Conservation (phyloP, 1,140 invertebrate species). For the Orius laevigatus region DNA sequence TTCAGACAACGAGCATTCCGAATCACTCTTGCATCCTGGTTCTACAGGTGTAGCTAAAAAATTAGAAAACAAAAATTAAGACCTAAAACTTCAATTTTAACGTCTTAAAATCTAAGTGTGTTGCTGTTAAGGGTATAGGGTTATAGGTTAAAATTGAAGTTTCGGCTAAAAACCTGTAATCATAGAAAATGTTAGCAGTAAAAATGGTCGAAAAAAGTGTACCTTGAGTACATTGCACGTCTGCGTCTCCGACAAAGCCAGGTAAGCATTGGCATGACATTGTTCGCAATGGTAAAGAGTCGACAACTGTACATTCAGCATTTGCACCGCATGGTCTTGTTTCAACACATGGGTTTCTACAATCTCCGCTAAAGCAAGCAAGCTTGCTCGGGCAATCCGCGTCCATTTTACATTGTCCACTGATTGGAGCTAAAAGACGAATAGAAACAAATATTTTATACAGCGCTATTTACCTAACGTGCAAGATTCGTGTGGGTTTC, state of each 20-base stretch:
- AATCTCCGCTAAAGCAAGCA: constrained; percentile 63
- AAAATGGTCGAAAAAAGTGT: constrained; percentile 18
- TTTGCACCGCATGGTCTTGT: constrained; percentile 62
- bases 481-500: constrained; percentile 56
- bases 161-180: constrained; percentile 9
- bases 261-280: constrained; percentile 72
- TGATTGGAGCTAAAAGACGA: constrained; percentile 30
- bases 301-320: constrained; percentile 63
- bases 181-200: constrained; percentile 11
- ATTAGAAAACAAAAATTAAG: neutral
- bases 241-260: constrained; percentile 67
- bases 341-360: constrained; percentile 64
- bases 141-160: neutral
- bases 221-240: constrained; percentile 62
- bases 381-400: constrained; percentile 68
- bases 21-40: constrained; percentile 48
- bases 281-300: constrained; percentile 68
- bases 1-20: constrained; percentile 52
- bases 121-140: constrained; percentile 3
- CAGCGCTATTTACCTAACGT: constrained; percentile 31
- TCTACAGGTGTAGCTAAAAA: constrained; percentile 30
- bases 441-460: neutral
- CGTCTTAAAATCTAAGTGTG: neutral
- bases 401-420: constrained; percentile 55
- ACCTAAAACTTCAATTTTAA: neutral